A percentile compares a stretch with the other conserved stretches of the same genome.
These are phyloP conservation scores for Protosalanx chinensis DNA, from an alignment of 2,797 vertebrate species.

Conservation along the genomic window DNA sequence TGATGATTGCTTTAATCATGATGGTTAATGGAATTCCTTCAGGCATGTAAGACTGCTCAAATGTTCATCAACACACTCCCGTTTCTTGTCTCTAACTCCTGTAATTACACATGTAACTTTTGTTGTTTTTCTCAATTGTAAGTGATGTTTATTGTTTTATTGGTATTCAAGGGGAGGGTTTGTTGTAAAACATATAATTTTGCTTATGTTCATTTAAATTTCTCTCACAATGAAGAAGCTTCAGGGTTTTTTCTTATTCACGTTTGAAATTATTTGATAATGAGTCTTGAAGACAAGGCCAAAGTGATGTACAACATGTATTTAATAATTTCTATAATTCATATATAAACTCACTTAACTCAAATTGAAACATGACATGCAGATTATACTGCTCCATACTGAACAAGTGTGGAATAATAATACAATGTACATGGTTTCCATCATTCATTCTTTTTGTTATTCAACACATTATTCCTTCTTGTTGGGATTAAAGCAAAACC, in stretches of 20 bases:
- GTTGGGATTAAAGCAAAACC: background rate
- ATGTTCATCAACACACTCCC: slow-evolving; percentile 66
- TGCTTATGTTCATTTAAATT: background rate
- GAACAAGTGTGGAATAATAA: no score
- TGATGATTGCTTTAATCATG: slow-evolving; percentile 81
- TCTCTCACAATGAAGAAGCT: background rate
- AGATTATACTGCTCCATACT: no score
- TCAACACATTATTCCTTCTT: background rate
- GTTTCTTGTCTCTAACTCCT: slow-evolving; percentile 18
- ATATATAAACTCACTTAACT: no score
- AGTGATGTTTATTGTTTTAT: background rate
- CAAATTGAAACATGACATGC: no score
- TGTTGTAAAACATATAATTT: background rate
- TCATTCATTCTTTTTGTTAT: background rate
- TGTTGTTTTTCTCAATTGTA: background rate
- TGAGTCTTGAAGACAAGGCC: no score
- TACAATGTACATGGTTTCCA: background rate
- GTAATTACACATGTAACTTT: slow-evolving; percentile 55
- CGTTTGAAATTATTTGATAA: background rate
- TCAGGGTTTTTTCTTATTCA: background rate
- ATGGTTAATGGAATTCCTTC: slow-evolving; percentile 78
- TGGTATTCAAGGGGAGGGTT: background rate
- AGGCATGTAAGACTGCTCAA: slow-evolving; percentile 73
- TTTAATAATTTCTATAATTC: no score
- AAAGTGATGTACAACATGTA: no score